Percentiles rank a stretch among this genome's conserved stretches.
These are phyloP conservation scores for Sylvilagus floridanus DNA, from an alignment of 2,797 vertebrate genomes.

Conservation along the genomic window DNA sequence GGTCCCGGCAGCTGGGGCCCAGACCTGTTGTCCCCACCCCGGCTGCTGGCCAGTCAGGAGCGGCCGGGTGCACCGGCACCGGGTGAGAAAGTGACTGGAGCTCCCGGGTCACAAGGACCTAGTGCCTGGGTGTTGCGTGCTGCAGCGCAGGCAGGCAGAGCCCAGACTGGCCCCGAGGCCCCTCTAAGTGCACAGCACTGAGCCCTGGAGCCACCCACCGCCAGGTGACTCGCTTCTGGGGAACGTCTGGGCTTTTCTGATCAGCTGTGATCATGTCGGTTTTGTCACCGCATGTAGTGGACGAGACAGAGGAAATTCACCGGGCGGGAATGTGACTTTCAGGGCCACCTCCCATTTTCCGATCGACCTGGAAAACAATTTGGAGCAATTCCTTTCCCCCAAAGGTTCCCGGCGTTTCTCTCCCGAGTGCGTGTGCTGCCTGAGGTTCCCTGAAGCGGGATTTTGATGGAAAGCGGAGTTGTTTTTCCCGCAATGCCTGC, in stretches of 20 bases:
- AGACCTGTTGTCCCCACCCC: background rate
- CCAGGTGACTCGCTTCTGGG: rapidly evolving
- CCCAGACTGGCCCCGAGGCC: rapidly evolving
- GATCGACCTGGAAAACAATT: background rate
- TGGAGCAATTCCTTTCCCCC: background rate
- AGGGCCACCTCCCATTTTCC: background rate
- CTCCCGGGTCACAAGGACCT: rapidly evolving
- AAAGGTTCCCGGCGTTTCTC: no score
- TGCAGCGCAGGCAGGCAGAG: rapidly evolving
- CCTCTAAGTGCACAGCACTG: rapidly evolving
- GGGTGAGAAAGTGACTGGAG: background rate
- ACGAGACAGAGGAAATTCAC: background rate
- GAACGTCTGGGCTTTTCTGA: background rate
- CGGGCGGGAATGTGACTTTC: background rate
- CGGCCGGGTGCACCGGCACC: no score
- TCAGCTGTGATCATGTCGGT: background rate
- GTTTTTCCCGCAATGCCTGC: no score
- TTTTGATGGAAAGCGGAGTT: no score
- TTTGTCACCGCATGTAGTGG: no score
- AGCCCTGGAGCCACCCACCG: rapidly evolving
- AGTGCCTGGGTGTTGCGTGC: rapidly evolving
- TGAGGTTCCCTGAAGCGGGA: no score
- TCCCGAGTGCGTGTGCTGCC: no score
- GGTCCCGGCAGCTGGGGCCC: rapidly evolving
- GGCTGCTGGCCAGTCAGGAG: no score